Evolutionary conservation across 2,888 invertebrate genomes (phyloP).

Genomic region (Carpatolechia fugitivella): DNA sequence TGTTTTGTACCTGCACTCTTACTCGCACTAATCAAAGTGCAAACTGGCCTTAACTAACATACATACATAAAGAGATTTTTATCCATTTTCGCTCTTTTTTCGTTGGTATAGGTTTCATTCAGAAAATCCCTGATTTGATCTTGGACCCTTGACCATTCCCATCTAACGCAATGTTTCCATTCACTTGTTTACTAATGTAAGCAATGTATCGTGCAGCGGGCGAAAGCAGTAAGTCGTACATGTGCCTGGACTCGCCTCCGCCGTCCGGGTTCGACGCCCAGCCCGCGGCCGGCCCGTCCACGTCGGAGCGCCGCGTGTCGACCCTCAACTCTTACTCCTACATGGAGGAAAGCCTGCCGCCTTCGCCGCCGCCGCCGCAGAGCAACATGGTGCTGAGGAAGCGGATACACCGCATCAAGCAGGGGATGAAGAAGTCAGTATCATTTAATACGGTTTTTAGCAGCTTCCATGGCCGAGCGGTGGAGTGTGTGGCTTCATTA

Average conservation of each 20-base stretch:
- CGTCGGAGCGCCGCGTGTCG: conserved; percentile 69
- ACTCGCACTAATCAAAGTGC: too few relatives aligned
- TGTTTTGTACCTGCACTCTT: too few relatives aligned
- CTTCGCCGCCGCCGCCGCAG: conserved; percentile 84
- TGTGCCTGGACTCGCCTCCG: conserved; percentile 80
- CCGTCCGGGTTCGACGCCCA: conserved; percentile 74
- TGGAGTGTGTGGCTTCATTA: too few relatives aligned
- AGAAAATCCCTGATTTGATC: too few relatives aligned
- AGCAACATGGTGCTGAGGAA: conserved; percentile 92
- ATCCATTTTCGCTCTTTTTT: too few relatives aligned
- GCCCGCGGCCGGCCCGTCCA: conserved; percentile 67
- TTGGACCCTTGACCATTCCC: too few relatives aligned
- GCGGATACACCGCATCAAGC: conserved; percentile 91
- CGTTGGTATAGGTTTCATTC: too few relatives aligned
- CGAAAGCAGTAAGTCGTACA: conserved; percentile 78
- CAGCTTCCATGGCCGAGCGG: too few relatives aligned
- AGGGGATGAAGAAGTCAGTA: conserved; percentile 88
- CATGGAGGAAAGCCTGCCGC: conserved; percentile 72
- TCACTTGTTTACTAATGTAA: not conserved
- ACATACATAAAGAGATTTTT: too few relatives aligned
- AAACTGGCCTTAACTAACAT: too few relatives aligned
- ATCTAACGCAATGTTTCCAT: too few relatives aligned
- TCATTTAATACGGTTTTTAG: not conserved
- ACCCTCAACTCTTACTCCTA: conserved; percentile 58
- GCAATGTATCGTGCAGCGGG: conserved; percentile 58